Base-by-base conservation (phyloP, 1,140 invertebrate genomes). In the Achatina immaculata region DNA sequence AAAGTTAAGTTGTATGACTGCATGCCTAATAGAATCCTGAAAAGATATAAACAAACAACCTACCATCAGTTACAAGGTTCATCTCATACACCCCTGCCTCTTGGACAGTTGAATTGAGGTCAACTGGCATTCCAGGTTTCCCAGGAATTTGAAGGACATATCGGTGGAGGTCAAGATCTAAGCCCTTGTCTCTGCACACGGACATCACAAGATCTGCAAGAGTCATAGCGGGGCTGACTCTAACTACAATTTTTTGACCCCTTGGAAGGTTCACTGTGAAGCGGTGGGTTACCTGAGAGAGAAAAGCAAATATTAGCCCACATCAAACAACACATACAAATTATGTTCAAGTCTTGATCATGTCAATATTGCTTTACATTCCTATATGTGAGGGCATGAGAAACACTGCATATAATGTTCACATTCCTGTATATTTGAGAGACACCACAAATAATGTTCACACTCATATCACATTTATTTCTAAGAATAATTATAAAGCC, bases 111-210 rank as follows among this genome's bases (percentile, higher is more conserved):
- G 76, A 83, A 43, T 83, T 75, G 31, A 88, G 80, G 40, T 87
- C 83, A 0, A 90, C 79, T 24, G 78, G 68, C 2, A 75, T 55
- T 9, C 83, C 65, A 16, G 83, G 89, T 90, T 93, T 89, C 94
- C 94, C 93, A 90, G 95, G 95, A 93, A 95, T 95, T 81, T 95
- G 92, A 76, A 97, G 94, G 88, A 95, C 94, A 89, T 96, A 96
- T 87, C 94, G 95, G 36, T 92, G 88, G 21, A 93, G 91, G 88
- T 96, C 95, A n/a, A 93, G 91, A 88, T 96, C 95, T 80, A 96
- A 90, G 89, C 94, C 94, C 89, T 96, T 96, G 86, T 96, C 95
- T n/a, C 93, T 92, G 86, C 96, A 96, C 7, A 96, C 94, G 88
- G 94, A 93, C 38, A 92, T 90, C 82, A 96, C 92, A 66, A 95